Base-by-base conservation (phyloP, 2,113 vertebrate genomes). In the Tylochromis polylepis region DNA sequence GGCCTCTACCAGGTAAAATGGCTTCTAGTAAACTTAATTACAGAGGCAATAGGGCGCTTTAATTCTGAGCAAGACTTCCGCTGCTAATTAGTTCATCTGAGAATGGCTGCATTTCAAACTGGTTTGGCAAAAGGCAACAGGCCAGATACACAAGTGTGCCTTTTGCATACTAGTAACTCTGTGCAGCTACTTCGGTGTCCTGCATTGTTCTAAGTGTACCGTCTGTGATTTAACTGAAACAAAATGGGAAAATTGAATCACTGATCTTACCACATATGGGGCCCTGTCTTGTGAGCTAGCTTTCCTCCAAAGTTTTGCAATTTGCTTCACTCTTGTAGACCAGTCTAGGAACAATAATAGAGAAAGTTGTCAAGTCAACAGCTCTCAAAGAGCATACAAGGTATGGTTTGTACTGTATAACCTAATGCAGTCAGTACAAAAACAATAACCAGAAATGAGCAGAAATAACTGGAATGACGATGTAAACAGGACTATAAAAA, bases 281-380 rank as follows among this genome's bases (percentile, higher is more conserved):
- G 98, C 97, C 94, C 98, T 97, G 93, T 99, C 99, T 94, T 99
- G 98, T 2, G 99, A 99, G 92, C 98, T 99, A 88, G 99, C 99
- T 96, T 99, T 99, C 93, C 99, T 97, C 98, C 99, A 99, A 27
- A 99, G 93, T 93, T 99, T 99, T 88, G 99, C 98, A 92, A 99
- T 99, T 90, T 99, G 99, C 91, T 99, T 99, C 92, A 98, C 98
- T 96, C 99, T 96, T 59, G 98, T 99, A 36, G 98, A 94, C 99
- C 98, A 99, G 89, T 99, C 99, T 99, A 93, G 81, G 85, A 91
- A 41, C 24, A 94, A 89, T 92, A 91, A 81, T 65, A 93, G 6
- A 38, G 72, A 20, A 18, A 34, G 31, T 31, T 87, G 77, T 91
- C 53, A 91, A 85, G 62, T 34, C 85, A 93, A 88, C 49, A 87